Conservation (phyloP, 2,797 vertebrate species). For the Protonibea diacanthus region DNA sequence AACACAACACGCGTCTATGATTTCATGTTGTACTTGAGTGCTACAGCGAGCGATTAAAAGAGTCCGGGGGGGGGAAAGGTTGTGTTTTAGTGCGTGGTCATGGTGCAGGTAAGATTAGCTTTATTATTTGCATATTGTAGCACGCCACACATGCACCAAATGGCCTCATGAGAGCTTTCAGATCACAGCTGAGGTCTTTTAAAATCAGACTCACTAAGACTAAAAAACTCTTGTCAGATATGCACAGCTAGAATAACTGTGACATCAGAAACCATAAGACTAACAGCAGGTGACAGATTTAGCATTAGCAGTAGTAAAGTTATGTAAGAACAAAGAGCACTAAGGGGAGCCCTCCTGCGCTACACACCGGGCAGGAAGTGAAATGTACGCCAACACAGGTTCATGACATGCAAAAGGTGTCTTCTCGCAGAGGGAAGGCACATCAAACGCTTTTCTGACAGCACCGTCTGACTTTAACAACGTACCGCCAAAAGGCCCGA, state of each 20-base stretch:
- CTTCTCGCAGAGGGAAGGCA: constrained; percentile 13
- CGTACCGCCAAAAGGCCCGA: not conserved
- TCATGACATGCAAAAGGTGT: constrained; percentile 26
- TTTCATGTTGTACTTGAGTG: not conserved
- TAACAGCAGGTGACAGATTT: not conserved
- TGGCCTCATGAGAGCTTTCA: not conserved
- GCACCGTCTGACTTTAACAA: not conserved
- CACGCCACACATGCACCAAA: not conserved
- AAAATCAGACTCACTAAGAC: not conserved
- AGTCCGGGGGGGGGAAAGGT: not conserved
- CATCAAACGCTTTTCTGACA: not conserved
- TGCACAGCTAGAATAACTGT: too few relatives aligned
- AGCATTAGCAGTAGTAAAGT: not conserved
- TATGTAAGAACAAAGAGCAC: not conserved
- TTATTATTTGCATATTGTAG: constrained; percentile 17
- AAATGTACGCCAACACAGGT: constrained; percentile 28
- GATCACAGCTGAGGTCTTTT: not conserved
- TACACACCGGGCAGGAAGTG: constrained; percentile 31
- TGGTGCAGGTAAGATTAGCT: constrained; percentile 6
- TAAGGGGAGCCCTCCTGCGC: constrained; percentile 39
- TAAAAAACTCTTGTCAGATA: not conserved
- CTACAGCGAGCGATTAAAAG: not conserved
- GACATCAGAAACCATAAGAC: too few relatives aligned
- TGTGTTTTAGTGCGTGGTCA: not conserved
- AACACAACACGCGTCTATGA: not conserved